Conservation (phyloP, 1,140 invertebrate species). For the Platyura marginata region DNA sequence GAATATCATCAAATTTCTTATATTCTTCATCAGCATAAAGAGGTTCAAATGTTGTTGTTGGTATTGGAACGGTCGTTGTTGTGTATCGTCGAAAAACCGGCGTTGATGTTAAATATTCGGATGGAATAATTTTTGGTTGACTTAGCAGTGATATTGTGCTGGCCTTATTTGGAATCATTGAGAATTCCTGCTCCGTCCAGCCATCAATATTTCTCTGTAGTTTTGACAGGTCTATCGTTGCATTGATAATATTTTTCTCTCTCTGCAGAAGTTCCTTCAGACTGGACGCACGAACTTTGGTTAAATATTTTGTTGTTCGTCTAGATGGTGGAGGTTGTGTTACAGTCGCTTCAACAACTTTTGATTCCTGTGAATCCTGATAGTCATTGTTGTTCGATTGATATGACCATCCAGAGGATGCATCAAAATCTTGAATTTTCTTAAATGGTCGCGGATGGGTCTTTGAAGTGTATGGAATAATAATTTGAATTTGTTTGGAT, state of each 20-base stretch:
- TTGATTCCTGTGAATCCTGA: slow-evolving; percentile 26
- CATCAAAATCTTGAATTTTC: slow-evolving; percentile 17
- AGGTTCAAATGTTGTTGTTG: slow-evolving; percentile 1
- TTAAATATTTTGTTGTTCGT: slow-evolving; percentile 14
- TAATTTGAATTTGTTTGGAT: slow-evolving; percentile 45
- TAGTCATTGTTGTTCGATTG: slow-evolving; percentile 13
- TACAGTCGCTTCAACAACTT: slow-evolving; percentile 18
- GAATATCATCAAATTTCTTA: not conserved
- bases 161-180: slow-evolving; percentile 28
- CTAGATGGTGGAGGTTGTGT: slow-evolving; percentile 10
- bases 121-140: slow-evolving; percentile 52
- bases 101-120: slow-evolving; percentile 51
- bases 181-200: slow-evolving; percentile 63
- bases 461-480: slow-evolving; percentile 54
- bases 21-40: not conserved
- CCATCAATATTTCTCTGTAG: slow-evolving; percentile 67
- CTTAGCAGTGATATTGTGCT: slow-evolving; percentile 34
- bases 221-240: slow-evolving; percentile 46
- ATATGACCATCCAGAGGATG: slow-evolving; percentile 14
- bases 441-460: slow-evolving; percentile 35
- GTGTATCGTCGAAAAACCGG: slow-evolving; percentile 22
- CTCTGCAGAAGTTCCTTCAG: slow-evolving; percentile 15
- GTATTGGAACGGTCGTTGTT: slow-evolving; percentile 6
- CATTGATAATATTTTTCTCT: slow-evolving; percentile 21
- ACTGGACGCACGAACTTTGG: slow-evolving; percentile 22